phyloP scores from a whole-genome alignment of 2,888 invertebrate genomes.

The Latrodectus hesperus region DNA sequence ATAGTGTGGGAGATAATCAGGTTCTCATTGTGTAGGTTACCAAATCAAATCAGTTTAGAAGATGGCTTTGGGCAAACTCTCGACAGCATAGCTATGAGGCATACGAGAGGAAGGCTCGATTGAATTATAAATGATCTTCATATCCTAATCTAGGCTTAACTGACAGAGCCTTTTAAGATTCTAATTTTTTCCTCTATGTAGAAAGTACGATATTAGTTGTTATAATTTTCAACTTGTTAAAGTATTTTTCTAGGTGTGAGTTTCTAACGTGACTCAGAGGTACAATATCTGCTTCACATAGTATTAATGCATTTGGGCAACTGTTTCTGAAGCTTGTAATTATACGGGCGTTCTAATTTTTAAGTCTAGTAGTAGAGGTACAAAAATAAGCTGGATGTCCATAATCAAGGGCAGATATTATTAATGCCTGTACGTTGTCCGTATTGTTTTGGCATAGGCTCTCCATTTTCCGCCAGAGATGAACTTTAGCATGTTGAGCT shows the following conservation, averaged over 20 bases:
- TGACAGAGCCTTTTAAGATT: too few relatives aligned
- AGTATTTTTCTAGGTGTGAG: neutral
- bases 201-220: too few relatives aligned
- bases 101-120: too few relatives aligned
- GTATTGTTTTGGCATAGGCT: neutral
- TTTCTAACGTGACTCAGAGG: neutral
- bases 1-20: too few relatives aligned
- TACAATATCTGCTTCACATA: neutral
- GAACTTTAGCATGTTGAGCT: slow-evolving; percentile 10
- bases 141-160: too few relatives aligned
- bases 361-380: neutral
- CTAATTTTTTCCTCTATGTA: too few relatives aligned
- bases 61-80: too few relatives aligned
- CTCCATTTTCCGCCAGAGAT: slow-evolving; percentile 12
- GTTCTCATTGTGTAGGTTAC: too few relatives aligned
- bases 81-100: too few relatives aligned
- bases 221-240: too few relatives aligned
- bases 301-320: neutral
- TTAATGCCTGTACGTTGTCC: neutral
- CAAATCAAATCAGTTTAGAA: too few relatives aligned
- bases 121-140: too few relatives aligned
- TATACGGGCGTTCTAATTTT: slow-evolving; percentile 8
- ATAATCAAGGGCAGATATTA: slow-evolving; percentile 10
- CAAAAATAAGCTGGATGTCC: neutral
- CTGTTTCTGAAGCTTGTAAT: neutral